Percentiles rank a stretch among this genome's conserved stretches.
phyloP scores from a whole-genome alignment of 2,113 vertebrate genomes.

The Oryzias curvinotus region DNA sequence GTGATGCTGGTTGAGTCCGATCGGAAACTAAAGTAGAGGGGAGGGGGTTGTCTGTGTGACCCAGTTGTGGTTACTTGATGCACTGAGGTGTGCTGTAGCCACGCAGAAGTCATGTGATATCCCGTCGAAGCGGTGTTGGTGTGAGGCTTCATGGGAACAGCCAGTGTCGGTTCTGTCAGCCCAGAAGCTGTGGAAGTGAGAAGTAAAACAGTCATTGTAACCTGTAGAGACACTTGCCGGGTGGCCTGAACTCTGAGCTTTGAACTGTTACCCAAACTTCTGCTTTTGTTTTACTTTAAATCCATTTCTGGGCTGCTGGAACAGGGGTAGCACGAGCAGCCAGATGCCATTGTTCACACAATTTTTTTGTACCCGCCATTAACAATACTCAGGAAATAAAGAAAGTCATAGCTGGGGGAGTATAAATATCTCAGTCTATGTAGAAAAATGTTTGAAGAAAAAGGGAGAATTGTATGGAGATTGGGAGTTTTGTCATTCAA shows the following conservation, averaged over 20 bases:
- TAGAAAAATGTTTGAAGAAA: conserved; percentile 21
- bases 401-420: conserved; percentile 37
- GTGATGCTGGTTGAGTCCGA: neutral
- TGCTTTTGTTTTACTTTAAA: conserved; percentile 40
- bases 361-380: neutral
- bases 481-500: neutral
- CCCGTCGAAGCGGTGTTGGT: conserved; percentile 27
- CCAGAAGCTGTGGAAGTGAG: conserved; percentile 20
- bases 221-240: conserved; percentile 1
- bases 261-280: conserved; percentile 43
- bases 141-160: conserved; percentile 22
- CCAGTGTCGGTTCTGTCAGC: conserved; percentile 35
- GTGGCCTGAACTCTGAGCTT: conserved; percentile 10
- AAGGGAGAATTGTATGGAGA: conserved; percentile 1
- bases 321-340: conserved; percentile 14
- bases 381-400: conserved; percentile 39
- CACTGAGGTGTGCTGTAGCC: conserved; percentile 22
- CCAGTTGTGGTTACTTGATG: conserved; percentile 48
- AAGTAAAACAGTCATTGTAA: conserved; percentile 30
- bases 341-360: conserved; percentile 36
- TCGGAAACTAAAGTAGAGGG: conserved; percentile 19
- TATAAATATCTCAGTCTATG: conserved; percentile 23
- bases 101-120: conserved; percentile 46
- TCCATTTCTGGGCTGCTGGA: conserved; percentile 16
- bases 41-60: conserved; percentile 25